These are phyloP conservation scores for Drosophila robusta DNA, from an alignment of 2,888 invertebrate genomes.

Conservation along the genomic window DNA sequence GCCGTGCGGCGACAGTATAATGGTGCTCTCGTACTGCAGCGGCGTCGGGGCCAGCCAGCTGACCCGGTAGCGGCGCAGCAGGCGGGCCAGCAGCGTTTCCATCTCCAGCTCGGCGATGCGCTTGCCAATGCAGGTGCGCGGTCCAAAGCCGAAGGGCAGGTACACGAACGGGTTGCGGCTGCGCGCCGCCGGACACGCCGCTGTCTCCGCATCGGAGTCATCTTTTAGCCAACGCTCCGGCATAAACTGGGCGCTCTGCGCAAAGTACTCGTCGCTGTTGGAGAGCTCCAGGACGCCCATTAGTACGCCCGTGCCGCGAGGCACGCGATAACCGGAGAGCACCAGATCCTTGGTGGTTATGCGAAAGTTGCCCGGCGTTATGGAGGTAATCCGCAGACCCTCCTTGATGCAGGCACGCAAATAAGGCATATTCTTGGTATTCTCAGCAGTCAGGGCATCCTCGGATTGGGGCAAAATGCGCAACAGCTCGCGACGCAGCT, in stretches of 20 bases:
- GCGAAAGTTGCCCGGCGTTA: slow-evolving; percentile 87
- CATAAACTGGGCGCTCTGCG: slow-evolving; percentile 87
- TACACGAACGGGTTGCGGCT: slow-evolving; percentile 79
- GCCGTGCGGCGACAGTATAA: slow-evolving; percentile 82
- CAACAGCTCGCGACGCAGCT: slow-evolving; percentile 87
- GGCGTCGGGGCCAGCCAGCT: slow-evolving; percentile 70
- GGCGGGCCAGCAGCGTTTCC: slow-evolving; percentile 86
- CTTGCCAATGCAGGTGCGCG: slow-evolving; percentile 90
- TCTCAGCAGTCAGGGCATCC: slow-evolving; percentile 84
- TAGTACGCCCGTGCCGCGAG: slow-evolving; percentile 89
- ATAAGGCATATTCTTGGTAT: slow-evolving; percentile 87
- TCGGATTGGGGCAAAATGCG: slow-evolving; percentile 83
- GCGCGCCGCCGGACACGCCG: slow-evolving; percentile 66
- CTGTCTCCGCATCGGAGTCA: slow-evolving; percentile 22
- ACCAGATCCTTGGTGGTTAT: slow-evolving; percentile 87
- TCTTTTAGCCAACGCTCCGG: slow-evolving; percentile 91
- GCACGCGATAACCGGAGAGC: slow-evolving; percentile 88
- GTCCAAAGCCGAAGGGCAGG: slow-evolving; percentile 90
- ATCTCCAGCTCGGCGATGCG: slow-evolving; percentile 91
- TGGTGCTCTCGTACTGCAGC: slow-evolving; percentile 73
- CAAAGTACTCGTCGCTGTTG: slow-evolving; percentile 88
- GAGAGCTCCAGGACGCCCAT: slow-evolving; percentile 89
- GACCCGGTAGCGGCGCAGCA: slow-evolving; percentile 81
- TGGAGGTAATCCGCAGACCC: slow-evolving; percentile 88
- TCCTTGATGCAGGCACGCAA: slow-evolving; percentile 91